Conservation (phyloP, 2,888 invertebrate species). For the Protonemura montana region DNA sequence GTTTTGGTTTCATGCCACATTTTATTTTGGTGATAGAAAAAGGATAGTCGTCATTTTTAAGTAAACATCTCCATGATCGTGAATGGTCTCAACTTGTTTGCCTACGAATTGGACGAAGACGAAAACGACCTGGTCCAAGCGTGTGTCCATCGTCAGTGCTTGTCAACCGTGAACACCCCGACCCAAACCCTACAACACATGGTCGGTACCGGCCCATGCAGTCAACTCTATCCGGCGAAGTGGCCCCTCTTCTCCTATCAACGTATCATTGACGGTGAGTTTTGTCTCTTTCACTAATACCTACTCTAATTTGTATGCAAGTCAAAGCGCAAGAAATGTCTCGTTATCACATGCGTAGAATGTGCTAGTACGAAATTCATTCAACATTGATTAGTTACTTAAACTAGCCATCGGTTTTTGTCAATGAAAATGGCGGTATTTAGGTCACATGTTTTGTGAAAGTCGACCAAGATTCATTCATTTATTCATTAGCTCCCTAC, state of each 20-base stretch:
- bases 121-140: not conserved
- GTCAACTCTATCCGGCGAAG: too few species aligned
- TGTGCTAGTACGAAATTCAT: slow-evolving; percentile 10
- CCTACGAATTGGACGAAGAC: not conserved
- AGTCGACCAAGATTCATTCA: slow-evolving; percentile 46
- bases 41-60: slow-evolving; percentile 27
- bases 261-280: slow-evolving; percentile 2
- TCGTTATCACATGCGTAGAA: not conserved
- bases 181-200: too few species aligned
- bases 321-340: not conserved
- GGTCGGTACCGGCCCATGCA: too few species aligned
- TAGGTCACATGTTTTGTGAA: slow-evolving; percentile 49
- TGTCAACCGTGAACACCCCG: too few species aligned
- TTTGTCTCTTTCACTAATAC: not conserved
- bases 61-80: slow-evolving; percentile 19
- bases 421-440: slow-evolving; percentile 48
- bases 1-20: slow-evolving; percentile 45
- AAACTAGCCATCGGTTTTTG: slow-evolving; percentile 35
- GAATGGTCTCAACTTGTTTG: slow-evolving; percentile 22
- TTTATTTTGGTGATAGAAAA: slow-evolving; percentile 46
- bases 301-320: slow-evolving; percentile 19
- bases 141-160: not conserved
- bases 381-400: slow-evolving; percentile 31
- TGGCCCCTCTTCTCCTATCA: not conserved
- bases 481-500: slow-evolving; percentile 46